Percentiles rank a stretch among this genome's conserved stretches.
phyloP scores from a whole-genome alignment of 30 jellyfish, hydroid and myxozoan genomes.

The Catostylus mosaicus region DNA sequence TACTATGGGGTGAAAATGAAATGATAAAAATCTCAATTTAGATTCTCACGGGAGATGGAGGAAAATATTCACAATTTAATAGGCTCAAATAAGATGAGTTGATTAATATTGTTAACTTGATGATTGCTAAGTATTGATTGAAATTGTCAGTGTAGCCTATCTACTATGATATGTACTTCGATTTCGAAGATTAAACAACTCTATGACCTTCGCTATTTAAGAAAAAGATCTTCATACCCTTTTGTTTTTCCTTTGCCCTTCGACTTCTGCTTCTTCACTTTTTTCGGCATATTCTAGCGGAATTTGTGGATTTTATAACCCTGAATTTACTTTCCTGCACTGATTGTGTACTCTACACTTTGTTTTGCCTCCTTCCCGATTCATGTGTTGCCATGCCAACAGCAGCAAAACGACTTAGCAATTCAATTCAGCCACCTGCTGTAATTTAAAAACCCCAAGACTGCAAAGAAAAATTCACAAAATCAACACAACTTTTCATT shows the following conservation, averaged over 20 bases:
- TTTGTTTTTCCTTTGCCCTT: conserved; percentile 49
- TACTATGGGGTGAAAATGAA: no score
- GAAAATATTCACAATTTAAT: no score
- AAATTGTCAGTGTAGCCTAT: no score
- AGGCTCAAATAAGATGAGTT: no score
- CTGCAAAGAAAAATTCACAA: no score
- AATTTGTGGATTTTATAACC: not conserved
- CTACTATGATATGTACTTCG: no score
- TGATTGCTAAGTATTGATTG: no score
- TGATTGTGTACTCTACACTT: conserved; percentile 4
- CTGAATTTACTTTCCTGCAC: not conserved
- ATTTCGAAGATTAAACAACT: not conserved
- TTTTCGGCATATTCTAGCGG: conserved; percentile 63
- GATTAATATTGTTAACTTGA: no score
- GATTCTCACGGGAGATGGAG: no score
- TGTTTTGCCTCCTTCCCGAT: conserved; percentile 52
- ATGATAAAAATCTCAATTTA: no score
- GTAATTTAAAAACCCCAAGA: not conserved
- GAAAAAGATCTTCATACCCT: conserved; percentile 32
- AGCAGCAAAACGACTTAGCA: not conserved
- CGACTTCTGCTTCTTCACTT: conserved; percentile 51
- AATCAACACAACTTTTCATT: no score
- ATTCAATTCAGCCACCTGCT: not conserved
- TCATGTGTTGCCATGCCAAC: conserved; percentile 54
- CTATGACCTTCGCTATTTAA: not conserved